Evolutionary conservation across 2,113 vertebrate species (phyloP), one percentile per base, ranked within the genome.

Genomic region (Lophius piscatorius): DNA sequence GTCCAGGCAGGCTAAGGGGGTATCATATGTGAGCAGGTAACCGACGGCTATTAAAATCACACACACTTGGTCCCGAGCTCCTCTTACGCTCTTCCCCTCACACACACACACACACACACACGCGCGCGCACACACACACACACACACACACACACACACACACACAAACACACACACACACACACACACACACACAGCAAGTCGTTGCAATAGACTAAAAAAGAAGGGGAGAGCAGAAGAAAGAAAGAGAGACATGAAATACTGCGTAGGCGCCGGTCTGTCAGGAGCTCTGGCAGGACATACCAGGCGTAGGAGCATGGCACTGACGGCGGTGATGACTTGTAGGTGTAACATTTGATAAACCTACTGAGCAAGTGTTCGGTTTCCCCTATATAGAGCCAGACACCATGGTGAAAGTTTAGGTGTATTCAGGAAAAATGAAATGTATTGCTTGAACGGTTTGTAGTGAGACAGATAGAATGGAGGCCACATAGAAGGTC

Each of bases 1-100:
- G 88, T 85, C 81, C 58, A 26, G 48, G 85, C 85, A 63, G 80
- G 74, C 81, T 82, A 79, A 26, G 82, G 80, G 83, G 76, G 71
- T 83, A 89, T 89, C 88, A 66, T 83, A 45, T 90, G 83, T 68
- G 74, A 81, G 78, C 87, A 90, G 90, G 87, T 92, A 89, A 90
- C 84, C 54, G 78, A 74, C 79, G 67, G 82, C 85, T 88, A 80
- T 91, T 88, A 88, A 90, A 89, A 86, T 70, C 50, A 80, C 80
- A 75, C 81, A 81, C 76, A 58, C 80, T 67, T 60, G 45, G 73
- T 71, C 73, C 38, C 23, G 34, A 62, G 31, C 65, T 69, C 48
- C 34, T 45, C 59, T 65, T 47, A 5, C 59, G 38, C 66, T 21
- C 65, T 42, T 34, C 16, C 39, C 23, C 46, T 39, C 42, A 42